These are phyloP conservation scores for Amphimedon queenslandica DNA, from an alignment of 37 sponge, comb jelly and placozoan genomes.

Conservation along the genomic window DNA sequence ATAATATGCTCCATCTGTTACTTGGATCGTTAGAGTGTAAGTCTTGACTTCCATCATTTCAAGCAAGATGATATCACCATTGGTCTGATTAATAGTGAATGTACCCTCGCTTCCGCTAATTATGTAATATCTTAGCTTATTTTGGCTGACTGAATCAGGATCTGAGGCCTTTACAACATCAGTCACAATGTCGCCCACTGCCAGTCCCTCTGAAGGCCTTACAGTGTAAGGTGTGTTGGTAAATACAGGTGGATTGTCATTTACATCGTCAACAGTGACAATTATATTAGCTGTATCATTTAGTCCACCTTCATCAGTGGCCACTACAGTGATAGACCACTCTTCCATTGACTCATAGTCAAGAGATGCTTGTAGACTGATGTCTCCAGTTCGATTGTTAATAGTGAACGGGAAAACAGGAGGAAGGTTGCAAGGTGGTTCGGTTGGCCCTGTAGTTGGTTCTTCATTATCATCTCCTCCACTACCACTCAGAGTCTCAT, in stretches of 20 bases:
- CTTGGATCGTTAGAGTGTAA: conserved; percentile 29
- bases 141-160: conserved; percentile 43
- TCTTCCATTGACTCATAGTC: conserved; percentile 50
- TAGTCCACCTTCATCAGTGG: conserved; percentile 39
- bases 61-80: conserved; percentile 34
- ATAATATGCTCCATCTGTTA: conserved; percentile 34
- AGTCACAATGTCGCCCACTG: neutral
- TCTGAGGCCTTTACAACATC: conserved; percentile 30
- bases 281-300: conserved; percentile 7
- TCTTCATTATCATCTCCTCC: neutral
- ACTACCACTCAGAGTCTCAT: neutral
- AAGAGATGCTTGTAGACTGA: conserved; percentile 12
- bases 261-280: neutral
- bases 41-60: neutral
- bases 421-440: neutral
- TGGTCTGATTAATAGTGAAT: conserved; percentile 37
- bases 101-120: conserved; percentile 16
- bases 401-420: neutral
- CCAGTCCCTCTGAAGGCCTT: neutral
- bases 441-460: neutral
- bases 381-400: conserved; percentile 12
- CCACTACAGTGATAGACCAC: conserved; percentile 43
- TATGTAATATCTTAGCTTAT: conserved; percentile 42
- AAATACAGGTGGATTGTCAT: conserved; percentile 24
- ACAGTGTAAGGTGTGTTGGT: neutral